These are phyloP conservation scores for Polyploca ridens DNA, from an alignment of 2,888 invertebrate species.

Conservation along the genomic window DNA sequence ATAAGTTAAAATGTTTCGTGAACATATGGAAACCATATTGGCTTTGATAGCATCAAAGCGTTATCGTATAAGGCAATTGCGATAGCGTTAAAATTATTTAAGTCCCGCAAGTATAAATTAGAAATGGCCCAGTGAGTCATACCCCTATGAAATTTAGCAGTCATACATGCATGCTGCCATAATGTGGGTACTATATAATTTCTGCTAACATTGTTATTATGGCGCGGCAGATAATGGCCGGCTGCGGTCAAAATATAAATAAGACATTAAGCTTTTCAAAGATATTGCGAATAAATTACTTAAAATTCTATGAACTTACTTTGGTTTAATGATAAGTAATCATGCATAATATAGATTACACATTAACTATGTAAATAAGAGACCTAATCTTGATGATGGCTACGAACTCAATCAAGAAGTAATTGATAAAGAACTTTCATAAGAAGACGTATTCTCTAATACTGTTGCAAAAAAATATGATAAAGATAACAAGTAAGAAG, in stretches of 20 bases:
- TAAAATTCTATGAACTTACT: neutral
- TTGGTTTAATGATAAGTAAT: neutral
- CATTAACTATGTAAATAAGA: too few species aligned
- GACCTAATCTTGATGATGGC: too few species aligned
- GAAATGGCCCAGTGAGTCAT: constrained; percentile 35
- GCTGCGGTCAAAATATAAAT: constrained; percentile 7
- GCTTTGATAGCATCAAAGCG: constrained; percentile 43
- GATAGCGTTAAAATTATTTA: constrained; percentile 54
- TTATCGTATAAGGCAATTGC: constrained; percentile 54
- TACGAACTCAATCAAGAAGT: too few species aligned
- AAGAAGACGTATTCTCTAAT: too few species aligned
- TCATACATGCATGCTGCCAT: constrained; percentile 23
- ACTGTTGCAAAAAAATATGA: neutral
- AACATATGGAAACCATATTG: neutral
- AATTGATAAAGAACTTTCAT: too few species aligned
- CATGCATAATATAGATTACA: too few species aligned
- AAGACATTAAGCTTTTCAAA: neutral
- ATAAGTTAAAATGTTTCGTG: neutral
- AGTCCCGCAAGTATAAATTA: constrained; percentile 48
- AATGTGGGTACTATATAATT: constrained; percentile 23
- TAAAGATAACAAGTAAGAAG: neutral
- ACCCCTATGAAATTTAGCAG: constrained; percentile 10
- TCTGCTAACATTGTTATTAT: constrained; percentile 44
- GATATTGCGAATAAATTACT: neutral
- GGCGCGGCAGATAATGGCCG: constrained; percentile 7